Conservation (phyloP, 2,113 vertebrate species). For the Bufo bufo region DNA sequence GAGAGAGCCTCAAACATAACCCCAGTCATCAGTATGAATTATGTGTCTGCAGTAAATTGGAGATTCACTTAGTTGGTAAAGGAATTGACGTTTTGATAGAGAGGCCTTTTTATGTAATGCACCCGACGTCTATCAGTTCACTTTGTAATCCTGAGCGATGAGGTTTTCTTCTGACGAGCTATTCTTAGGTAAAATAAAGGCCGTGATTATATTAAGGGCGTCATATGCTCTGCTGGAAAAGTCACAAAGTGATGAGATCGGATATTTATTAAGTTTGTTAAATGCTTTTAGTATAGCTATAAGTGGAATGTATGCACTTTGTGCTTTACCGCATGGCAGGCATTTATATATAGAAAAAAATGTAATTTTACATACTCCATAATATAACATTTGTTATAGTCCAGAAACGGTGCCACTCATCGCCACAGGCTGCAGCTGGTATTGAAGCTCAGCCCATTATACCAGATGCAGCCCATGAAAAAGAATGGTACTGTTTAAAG, state of each 20-base stretch:
- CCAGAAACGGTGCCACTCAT: too few species aligned
- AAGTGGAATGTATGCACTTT: not conserved
- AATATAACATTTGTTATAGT: too few species aligned
- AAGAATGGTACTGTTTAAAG: too few species aligned
- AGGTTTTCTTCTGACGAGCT: not conserved
- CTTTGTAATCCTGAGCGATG: not conserved
- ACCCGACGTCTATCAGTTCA: not conserved
- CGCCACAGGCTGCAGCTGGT: too few species aligned
- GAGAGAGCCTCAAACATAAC: not conserved
- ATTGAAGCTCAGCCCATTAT: too few species aligned
- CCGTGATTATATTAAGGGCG: not conserved
- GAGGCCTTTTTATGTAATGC: not conserved
- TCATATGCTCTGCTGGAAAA: not conserved
- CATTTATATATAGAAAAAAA: not conserved
- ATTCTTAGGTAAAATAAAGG: not conserved
- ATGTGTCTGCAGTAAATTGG: slow-evolving; percentile 18
- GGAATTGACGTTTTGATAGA: slow-evolving; percentile 40
- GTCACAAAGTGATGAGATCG: not conserved
- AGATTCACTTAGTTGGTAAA: slow-evolving; percentile 41
- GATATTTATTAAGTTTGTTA: not conserved
- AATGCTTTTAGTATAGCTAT: not conserved
- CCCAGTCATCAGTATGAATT: slow-evolving; percentile 35
- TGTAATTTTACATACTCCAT: too few species aligned
- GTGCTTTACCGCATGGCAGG: not conserved
- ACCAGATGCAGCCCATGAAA: too few species aligned